These are phyloP conservation scores for Dromiciops gliroides DNA, from an alignment of 2,113 vertebrate species.

Conservation along the genomic window DNA sequence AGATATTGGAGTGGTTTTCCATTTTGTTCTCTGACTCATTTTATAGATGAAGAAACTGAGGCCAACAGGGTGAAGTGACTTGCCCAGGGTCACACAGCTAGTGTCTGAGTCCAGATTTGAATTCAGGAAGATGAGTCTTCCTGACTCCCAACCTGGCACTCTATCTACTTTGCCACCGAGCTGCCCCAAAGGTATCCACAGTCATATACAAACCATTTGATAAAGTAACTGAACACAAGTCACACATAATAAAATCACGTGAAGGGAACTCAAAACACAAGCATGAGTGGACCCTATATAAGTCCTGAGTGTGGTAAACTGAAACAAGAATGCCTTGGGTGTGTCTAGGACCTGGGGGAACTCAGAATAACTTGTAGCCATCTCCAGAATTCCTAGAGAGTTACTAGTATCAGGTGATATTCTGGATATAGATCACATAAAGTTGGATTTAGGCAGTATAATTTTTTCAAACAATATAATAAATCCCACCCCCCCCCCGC, in stretches of 20 bases:
- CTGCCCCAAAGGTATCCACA: not conserved
- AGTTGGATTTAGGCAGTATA: not conserved
- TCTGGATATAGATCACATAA: not conserved
- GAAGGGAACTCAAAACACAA: not conserved
- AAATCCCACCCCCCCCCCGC: too few relatives aligned
- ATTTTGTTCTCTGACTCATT: too few relatives aligned
- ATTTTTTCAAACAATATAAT: not conserved
- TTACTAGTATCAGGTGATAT: not conserved
- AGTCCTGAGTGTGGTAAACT: not conserved
- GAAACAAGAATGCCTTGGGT: not conserved
- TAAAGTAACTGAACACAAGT: not conserved
- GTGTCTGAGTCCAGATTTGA: too few relatives aligned
- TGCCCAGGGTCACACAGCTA: too few relatives aligned
- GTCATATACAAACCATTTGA: not conserved
- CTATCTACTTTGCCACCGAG: too few relatives aligned
- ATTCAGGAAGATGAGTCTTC: too few relatives aligned
- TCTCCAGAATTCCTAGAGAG: not conserved
- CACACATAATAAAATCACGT: too few relatives aligned
- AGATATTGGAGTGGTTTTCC: too few relatives aligned
- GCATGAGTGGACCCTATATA: not conserved
- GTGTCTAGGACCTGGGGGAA: not conserved
- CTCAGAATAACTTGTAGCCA: not conserved
- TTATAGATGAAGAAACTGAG: too few relatives aligned
- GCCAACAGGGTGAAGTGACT: too few relatives aligned
- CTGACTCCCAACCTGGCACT: too few relatives aligned